Evolutionary conservation across 53 echinoderm and acorn worm species (phyloP), one percentile per base, ranked within the genome.

Genomic region (Antedon mediterranea): DNA sequence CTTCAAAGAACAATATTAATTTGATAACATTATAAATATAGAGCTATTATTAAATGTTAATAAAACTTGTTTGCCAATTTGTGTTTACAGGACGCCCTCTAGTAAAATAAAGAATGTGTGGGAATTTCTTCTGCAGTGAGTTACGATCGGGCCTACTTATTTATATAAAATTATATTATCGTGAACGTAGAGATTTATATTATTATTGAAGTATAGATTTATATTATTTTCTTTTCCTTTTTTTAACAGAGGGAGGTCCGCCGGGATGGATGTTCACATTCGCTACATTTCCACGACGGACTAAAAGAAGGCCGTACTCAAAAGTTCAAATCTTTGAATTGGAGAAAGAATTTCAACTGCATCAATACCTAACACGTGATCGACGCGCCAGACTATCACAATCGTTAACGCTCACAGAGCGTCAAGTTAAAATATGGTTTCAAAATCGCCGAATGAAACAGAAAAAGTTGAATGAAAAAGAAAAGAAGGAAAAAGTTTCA

Each of bases 361-460:
- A 84, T 71, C 76, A 79, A 31, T 84, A 84, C 74, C 81, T 84
- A 29, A 88, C 80, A 30, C 81, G 88, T 18, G 88, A 88, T 43
- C 31, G 88, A 41, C 41, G 84, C 30, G 80, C 83, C 0, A 80
- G 80, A 43, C 71, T 84, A n/a, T 80, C 88, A 29, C 84, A 84
- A 43, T 30, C 75, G 11, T 73, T 88, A 33, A 88, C 77, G 41
- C 75, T 84, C 30, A 76, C 84, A 0, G 88, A 88, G 42, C 28
- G 88, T 23, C 88, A 88, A 71, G 81, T 88, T 43, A 88, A 88
- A 80, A 88, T 88, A 26, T 88, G 87, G 88, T 88, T 84, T 30
- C 88, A 88, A 77, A 88, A 88, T 77, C 75, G 88, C 3, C 77
- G 88, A 27, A 88, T 88, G 88, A 88, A 88, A 78, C 84, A 79